These are phyloP conservation scores for Microplitis mediator DNA, from an alignment of 1,140 invertebrate genomes.

Conservation along the genomic window DNA sequence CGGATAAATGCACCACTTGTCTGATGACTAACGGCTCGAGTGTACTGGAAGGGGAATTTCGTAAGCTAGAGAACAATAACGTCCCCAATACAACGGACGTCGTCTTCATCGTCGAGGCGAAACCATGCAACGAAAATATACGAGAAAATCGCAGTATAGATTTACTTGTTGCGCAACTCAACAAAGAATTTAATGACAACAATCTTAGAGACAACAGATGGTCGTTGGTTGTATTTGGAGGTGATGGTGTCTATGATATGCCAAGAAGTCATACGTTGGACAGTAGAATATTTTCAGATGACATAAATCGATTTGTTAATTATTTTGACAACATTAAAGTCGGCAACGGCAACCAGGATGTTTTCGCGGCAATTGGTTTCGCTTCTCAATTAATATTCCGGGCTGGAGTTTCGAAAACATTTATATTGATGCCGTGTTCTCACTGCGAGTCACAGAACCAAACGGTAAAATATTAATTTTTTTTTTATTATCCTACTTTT, in stretches of 20 bases:
- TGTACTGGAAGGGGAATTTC: conserved; percentile 75
- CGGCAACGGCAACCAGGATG: conserved; percentile 72
- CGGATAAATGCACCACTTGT: conserved; percentile 76
- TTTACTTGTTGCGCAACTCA: conserved; percentile 68
- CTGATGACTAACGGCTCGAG: conserved; percentile 68
- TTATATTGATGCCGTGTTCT: conserved; percentile 82
- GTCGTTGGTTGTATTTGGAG: conserved; percentile 82
- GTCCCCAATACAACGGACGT: conserved; percentile 77
- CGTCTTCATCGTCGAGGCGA: conserved; percentile 87
- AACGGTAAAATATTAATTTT: conserved; percentile 60
- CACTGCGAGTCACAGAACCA: conserved; percentile 72
- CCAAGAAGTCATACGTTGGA: conserved; percentile 73
- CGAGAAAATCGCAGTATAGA: conserved; percentile 71
- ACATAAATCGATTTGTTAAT: conserved; percentile 62
- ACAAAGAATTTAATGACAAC: conserved; percentile 70
- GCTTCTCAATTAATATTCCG: conserved; percentile 79
- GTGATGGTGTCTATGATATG: conserved; percentile 71
- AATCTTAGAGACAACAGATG: conserved; percentile 74
- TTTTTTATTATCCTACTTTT: background rate
- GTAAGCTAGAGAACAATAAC: conserved; percentile 60
- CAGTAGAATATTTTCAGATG: conserved; percentile 69
- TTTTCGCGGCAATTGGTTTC: conserved; percentile 76
- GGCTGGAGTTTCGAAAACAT: conserved; percentile 83
- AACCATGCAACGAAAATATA: conserved; percentile 76
- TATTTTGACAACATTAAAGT: conserved; percentile 70